Conservation (phyloP, 2,113 vertebrate genomes). For the Nycticryphes semicollaris region DNA sequence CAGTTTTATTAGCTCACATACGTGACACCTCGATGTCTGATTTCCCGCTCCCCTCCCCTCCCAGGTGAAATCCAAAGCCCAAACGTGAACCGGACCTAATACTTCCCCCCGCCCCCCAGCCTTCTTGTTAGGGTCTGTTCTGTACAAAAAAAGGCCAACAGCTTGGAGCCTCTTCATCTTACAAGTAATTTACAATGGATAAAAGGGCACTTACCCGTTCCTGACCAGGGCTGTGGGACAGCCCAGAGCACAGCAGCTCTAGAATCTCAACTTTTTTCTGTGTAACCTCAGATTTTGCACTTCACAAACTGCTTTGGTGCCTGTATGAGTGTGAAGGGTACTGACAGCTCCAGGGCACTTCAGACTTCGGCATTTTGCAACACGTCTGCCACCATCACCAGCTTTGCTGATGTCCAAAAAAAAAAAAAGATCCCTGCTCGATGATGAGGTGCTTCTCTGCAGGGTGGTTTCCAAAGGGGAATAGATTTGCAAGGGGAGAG, state of each 20-base stretch:
- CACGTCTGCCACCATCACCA: not conserved
- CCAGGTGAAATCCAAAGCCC: conserved; percentile 51
- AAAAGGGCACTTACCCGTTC: not conserved
- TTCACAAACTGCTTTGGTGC: not conserved
- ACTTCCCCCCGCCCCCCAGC: not conserved
- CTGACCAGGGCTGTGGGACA: not conserved
- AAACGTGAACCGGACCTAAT: not conserved
- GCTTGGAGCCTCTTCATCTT: not conserved
- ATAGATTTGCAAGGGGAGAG: not conserved
- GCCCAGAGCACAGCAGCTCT: not conserved
- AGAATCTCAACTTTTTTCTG: not conserved
- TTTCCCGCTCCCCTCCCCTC: not conserved
- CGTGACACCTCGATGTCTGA: conserved; percentile 45
- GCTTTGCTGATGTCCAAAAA: not conserved
- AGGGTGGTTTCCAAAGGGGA: not conserved
- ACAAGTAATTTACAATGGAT: not conserved
- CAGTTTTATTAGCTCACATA: conserved; percentile 56
- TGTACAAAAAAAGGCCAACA: not conserved
- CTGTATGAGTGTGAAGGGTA: too few species aligned
- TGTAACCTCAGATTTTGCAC: not conserved
- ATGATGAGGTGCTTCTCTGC: not conserved
- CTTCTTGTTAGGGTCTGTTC: not conserved
- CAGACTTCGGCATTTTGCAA: not conserved
- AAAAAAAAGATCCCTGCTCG: not conserved
- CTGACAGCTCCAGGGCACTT: not conserved